A percentile compares a stretch with the other conserved stretches of the same genome.
phyloP scores from a whole-genome alignment of 2,797 vertebrate species.

The Scyliorhinus canicula region DNA sequence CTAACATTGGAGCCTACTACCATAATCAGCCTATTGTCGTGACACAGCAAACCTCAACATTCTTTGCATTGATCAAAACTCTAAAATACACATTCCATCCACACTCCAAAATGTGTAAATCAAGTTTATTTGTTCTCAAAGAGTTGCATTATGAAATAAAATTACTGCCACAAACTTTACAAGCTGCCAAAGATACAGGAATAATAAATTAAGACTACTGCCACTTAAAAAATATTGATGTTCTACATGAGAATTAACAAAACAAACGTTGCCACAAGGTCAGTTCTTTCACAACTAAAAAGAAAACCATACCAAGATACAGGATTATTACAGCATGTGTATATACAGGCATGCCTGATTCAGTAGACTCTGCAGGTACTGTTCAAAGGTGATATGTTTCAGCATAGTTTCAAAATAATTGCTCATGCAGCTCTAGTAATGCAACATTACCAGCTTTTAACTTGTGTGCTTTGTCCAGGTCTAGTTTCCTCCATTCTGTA shows the following conservation, averaged over 20 bases:
- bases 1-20: too few relatives aligned
- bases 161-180: constrained; percentile 22
- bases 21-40: too few relatives aligned
- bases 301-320: constrained; percentile 21
- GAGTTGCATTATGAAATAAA: constrained; percentile 37
- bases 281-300: constrained; percentile 19
- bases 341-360: constrained; percentile 33
- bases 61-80: background rate
- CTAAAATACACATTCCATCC: background rate
- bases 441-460: background rate
- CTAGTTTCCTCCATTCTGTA: background rate
- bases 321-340: constrained; percentile 19
- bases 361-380: background rate
- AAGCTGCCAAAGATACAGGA: constrained; percentile 22
- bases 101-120: constrained; percentile 37
- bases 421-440: constrained; percentile 41
- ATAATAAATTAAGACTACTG: constrained; percentile 46
- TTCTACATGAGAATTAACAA: constrained; percentile 39
- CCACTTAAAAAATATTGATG: constrained; percentile 55
- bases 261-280: background rate
- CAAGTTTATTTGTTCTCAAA: constrained; percentile 42
- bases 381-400: constrained; percentile 54
- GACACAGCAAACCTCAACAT: background rate
- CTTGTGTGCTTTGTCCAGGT: background rate
- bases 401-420: constrained; percentile 50